Base-by-base conservation (phyloP, 2,797 vertebrate genomes). In the Craterocephalus amniculus region DNA sequence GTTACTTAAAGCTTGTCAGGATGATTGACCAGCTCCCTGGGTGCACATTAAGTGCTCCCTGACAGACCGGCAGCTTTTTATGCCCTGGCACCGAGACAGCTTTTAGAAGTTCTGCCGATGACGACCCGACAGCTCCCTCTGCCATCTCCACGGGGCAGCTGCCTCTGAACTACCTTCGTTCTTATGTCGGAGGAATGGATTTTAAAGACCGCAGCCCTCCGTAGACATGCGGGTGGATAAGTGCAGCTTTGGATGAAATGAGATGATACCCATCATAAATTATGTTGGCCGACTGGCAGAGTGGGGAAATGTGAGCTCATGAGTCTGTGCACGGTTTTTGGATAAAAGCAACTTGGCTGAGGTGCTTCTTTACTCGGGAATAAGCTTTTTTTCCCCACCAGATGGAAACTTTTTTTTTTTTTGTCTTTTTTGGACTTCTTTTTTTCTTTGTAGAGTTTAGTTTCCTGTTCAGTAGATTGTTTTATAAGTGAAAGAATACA, bases 261-360 rank as follows among this genome's bases (percentile, higher is more conserved):
- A 88, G 84, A 83, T 86, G 78, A 68, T 61, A 84, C 87, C 83
- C 64, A 62, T 90, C 86, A 82, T 80, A 71, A 73, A 79, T 79
- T 65, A 70, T 31, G 40, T 43, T 32, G 65, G 49, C 63, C 34
- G 43, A 6, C 3, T 60, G 61, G 70, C 62, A 32, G 76, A 40
- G 16, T 27, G 56, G 36, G 36, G 62, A 71, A 38, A 48, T 29
- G 38, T 32, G 51, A 72, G 27, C 32, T 52, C 24, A 1, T 14
- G 55, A 24, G 22, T 10, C 8, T 34, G 60, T 24, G 57, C 11
- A n/a, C 6, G 26, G 4, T n/a, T 55, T 79, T 45, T 32, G 7
- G 16, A 24, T 52, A 24, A 63, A 36, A 56, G 27, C n/a, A 27
- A n/a, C 56, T 54, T 32, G 48, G 24, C 4, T 35, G 40, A 45